These are phyloP conservation scores for Galerucella calmariensis DNA, from an alignment of 2,888 invertebrate genomes.

Conservation along the genomic window DNA sequence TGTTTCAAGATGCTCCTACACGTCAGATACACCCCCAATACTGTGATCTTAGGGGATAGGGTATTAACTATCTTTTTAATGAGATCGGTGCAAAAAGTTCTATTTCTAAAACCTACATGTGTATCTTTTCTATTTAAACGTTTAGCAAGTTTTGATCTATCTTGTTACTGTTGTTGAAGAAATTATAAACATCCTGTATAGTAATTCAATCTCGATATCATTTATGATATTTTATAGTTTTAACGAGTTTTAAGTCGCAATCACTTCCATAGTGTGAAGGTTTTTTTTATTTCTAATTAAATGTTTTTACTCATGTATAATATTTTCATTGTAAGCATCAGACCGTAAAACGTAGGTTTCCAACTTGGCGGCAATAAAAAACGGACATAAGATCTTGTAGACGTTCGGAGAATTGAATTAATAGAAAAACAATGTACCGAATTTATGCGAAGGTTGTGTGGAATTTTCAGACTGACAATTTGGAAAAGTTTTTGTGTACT, in stretches of 20 bases:
- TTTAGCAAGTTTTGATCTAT: background rate
- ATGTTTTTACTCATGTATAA: background rate
- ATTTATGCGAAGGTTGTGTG: background rate
- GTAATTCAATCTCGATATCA: constrained; percentile 12
- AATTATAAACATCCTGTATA: constrained; percentile 5
- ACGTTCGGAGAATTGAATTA: background rate
- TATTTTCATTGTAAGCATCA: background rate
- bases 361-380: background rate
- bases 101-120: too few species aligned
- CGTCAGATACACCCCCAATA: too few species aligned
- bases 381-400: background rate
- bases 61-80: too few species aligned
- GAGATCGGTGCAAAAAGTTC: too few species aligned
- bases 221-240: background rate
- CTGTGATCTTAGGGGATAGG: too few species aligned
- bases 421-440: background rate
- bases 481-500: too few species aligned
- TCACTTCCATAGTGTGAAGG: background rate
- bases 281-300: background rate
- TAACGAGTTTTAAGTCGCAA: background rate
- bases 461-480: too few species aligned
- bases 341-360: background rate
- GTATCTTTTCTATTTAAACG: too few species aligned
- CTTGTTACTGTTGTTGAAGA: background rate
- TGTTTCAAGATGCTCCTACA: too few species aligned